These are phyloP conservation scores for Cactoblastis cactorum DNA, from an alignment of 2,888 invertebrate species.

Conservation along the genomic window DNA sequence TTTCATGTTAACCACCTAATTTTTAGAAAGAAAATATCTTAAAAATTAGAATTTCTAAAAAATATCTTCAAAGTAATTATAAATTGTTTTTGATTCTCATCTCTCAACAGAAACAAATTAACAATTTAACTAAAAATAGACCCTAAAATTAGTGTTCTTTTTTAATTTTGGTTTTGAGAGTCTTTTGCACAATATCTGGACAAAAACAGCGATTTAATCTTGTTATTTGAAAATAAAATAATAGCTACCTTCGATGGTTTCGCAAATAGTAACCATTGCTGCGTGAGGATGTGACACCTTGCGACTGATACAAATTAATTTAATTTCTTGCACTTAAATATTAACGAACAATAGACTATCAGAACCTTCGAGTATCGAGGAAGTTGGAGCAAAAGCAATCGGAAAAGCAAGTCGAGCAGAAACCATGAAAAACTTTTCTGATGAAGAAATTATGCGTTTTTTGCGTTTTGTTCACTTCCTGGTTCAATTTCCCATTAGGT, in stretches of 20 bases:
- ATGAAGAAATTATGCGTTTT: conserved; percentile 18
- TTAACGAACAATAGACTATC: conserved; percentile 37
- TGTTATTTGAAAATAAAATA: conserved; percentile 4
- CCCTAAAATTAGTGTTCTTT: too few relatives aligned
- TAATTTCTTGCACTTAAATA: conserved; percentile 62
- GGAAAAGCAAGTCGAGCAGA: conserved; percentile 42
- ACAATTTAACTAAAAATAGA: too few relatives aligned
- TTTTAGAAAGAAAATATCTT: too few relatives aligned
- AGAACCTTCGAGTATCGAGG: conserved; percentile 33
- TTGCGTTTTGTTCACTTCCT: background rate
- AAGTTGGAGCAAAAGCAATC: conserved; percentile 32
- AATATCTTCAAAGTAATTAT: too few relatives aligned
- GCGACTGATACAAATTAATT: conserved; percentile 50
- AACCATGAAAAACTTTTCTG: conserved; percentile 30
- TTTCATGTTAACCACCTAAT: too few relatives aligned
- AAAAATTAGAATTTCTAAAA: too few relatives aligned
- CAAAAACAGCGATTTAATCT: background rate
- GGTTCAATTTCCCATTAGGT: too few relatives aligned
- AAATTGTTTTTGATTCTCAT: too few relatives aligned
- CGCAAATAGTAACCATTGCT: conserved; percentile 52
- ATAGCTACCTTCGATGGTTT: conserved; percentile 47
- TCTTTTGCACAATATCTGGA: too few relatives aligned
- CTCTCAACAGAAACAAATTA: too few relatives aligned
- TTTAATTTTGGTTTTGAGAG: too few relatives aligned
- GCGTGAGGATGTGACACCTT: conserved; percentile 22